phyloP scores from a whole-genome alignment of 2,888 invertebrate genomes.

The Polyploca ridens region DNA sequence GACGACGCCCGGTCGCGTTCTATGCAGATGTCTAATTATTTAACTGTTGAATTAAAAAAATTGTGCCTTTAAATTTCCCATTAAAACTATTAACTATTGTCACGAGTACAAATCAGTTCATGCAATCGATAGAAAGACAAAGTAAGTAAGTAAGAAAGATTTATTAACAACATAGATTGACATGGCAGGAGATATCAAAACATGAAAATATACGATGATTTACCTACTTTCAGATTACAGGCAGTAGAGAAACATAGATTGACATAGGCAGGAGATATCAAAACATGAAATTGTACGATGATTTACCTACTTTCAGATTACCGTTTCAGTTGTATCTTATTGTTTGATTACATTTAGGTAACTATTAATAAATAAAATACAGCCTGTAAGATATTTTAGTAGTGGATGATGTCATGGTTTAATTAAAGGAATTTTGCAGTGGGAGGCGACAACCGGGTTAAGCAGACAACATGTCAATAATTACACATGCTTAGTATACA shows the following conservation, averaged over 20 bases:
- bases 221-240: no score
- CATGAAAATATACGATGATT: no score
- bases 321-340: not conserved
- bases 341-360: not conserved
- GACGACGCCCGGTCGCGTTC: constrained; percentile 29
- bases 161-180: no score
- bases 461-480: constrained; percentile 16
- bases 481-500: not conserved
- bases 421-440: constrained; percentile 49
- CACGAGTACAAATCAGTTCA: not conserved
- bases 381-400: constrained; percentile 6
- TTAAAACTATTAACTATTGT: not conserved
- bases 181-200: no score
- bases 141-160: no score
- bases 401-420: constrained; percentile 54
- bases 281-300: no score
- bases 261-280: no score
- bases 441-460: constrained; percentile 39
- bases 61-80: not conserved
- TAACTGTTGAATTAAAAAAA: not conserved
- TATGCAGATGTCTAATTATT: constrained; percentile 28
- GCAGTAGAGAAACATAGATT: no score
- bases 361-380: not conserved
- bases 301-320: no score
- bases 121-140: no score